phyloP scores from a whole-genome alignment of 2,888 invertebrate species.

The Clitarchus hookeri region DNA sequence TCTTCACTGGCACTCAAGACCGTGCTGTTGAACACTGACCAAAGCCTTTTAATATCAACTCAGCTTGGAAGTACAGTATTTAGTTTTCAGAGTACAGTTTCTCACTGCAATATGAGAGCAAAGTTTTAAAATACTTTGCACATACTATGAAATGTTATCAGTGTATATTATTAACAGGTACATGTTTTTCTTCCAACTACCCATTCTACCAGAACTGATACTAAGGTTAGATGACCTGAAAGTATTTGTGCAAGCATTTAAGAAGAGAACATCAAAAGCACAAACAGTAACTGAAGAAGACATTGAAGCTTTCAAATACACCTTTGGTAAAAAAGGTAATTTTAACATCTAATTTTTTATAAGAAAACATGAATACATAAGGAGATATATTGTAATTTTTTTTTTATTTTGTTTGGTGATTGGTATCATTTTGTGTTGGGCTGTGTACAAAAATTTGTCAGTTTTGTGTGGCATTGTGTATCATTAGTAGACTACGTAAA shows the following conservation, averaged over 20 bases:
- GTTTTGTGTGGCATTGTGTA: no score
- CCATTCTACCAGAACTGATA: slow-evolving; percentile 60
- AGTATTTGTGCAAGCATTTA: slow-evolving; percentile 53
- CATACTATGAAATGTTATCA: not conserved
- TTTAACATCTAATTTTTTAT: not conserved
- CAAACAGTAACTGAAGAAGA: slow-evolving; percentile 54
- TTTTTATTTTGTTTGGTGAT: no score
- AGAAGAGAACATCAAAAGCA: slow-evolving; percentile 42
- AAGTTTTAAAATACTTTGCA: slow-evolving; percentile 12
- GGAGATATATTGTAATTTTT: no score
- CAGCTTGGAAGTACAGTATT: no score
- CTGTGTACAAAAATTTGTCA: no score
- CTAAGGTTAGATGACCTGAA: slow-evolving; percentile 56
- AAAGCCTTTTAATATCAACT: no score
- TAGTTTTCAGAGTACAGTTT: no score
- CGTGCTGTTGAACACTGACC: no score
- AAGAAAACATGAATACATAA: no score
- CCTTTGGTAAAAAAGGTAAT: slow-evolving; percentile 61
- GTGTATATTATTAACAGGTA: slow-evolving; percentile 57
- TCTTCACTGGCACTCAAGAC: no score
- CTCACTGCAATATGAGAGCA: not conserved
- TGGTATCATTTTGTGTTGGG: no score
- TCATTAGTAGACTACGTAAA: no score
- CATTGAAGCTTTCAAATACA: slow-evolving; percentile 63
- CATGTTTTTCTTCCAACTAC: slow-evolving; percentile 61